A percentile compares a stretch with the other conserved stretches of the same genome.
These are phyloP conservation scores for Mycogona germanica DNA, from an alignment of 2,888 invertebrate species.

Conservation along the genomic window DNA sequence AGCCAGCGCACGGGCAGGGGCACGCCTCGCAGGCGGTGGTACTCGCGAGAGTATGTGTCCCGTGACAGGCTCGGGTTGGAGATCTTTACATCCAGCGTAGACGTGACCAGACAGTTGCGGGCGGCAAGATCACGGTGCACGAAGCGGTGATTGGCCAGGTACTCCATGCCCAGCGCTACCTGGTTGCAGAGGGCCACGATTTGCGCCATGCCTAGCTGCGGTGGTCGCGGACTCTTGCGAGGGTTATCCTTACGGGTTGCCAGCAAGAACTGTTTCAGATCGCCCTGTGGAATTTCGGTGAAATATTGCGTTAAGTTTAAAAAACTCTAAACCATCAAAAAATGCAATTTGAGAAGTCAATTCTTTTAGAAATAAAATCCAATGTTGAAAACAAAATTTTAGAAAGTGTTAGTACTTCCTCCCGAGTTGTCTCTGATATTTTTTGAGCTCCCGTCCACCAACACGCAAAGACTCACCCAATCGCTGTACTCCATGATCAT, in stretches of 20 bases:
- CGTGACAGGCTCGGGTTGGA: conserved; percentile 64
- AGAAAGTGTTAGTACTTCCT: background rate
- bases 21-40: conserved; percentile 70
- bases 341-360: too few species aligned
- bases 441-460: too few species aligned
- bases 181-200: conserved; percentile 43
- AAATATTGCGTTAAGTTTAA: too few species aligned
- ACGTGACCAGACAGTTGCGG: conserved; percentile 75
- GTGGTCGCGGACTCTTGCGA: conserved; percentile 39
- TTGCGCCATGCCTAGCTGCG: conserved; percentile 43
- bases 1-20: conserved; percentile 82
- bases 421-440: background rate
- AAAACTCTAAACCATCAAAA: too few species aligned
- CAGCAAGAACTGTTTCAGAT: conserved; percentile 58
- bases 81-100: conserved; percentile 67
- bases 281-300: conserved; percentile 74
- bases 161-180: conserved; percentile 68
- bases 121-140: conserved; percentile 88
- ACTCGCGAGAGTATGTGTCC: conserved; percentile 81
- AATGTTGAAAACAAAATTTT: background rate
- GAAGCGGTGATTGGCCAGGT: conserved; percentile 56
- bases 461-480: conserved; percentile 64
- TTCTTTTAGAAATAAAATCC: background rate
- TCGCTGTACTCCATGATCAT: conserved; percentile 85
- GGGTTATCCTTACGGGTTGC: conserved; percentile 44